These are phyloP conservation scores for Ursus arctos DNA, from an alignment of 2,113 vertebrate species.

Conservation along the genomic window DNA sequence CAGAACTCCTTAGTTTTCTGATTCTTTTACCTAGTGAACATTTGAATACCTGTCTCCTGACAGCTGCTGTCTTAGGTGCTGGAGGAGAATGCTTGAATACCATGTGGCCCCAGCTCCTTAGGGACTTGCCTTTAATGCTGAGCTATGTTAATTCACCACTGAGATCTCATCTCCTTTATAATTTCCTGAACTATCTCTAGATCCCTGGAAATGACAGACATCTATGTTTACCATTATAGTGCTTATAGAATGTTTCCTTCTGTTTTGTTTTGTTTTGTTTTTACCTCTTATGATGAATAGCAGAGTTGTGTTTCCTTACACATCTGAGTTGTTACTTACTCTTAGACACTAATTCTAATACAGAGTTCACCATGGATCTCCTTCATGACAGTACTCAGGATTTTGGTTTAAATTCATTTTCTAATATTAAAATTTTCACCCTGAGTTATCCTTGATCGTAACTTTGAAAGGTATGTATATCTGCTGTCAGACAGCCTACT, in stretches of 20 bases:
- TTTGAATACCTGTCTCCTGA: background rate
- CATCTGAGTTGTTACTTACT: background rate
- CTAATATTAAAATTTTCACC: background rate
- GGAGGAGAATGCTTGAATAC: background rate
- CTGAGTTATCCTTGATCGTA: background rate
- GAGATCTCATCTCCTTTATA: background rate
- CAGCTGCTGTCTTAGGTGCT: too few relatives aligned
- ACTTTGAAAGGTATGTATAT: background rate
- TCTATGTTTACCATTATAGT: fast-evolving
- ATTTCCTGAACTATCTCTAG: background rate
- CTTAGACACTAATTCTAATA: background rate
- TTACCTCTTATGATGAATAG: background rate
- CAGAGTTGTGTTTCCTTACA: background rate
- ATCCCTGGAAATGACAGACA: background rate
- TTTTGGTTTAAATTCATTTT: background rate
- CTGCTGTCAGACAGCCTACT: background rate
- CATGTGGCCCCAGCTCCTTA: background rate
- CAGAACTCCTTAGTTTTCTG: too few relatives aligned
- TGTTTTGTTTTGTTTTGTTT: background rate
- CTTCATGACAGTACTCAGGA: background rate
- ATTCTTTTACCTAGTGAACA: background rate
- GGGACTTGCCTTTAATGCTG: background rate
- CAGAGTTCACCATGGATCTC: background rate
- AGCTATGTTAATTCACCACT: background rate
- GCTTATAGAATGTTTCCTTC: background rate